Percentiles rank a stretch among this genome's conserved stretches.
Evolutionary conservation across 2,113 vertebrate species (phyloP).

Genomic region (Chloroceryle aenea): DNA sequence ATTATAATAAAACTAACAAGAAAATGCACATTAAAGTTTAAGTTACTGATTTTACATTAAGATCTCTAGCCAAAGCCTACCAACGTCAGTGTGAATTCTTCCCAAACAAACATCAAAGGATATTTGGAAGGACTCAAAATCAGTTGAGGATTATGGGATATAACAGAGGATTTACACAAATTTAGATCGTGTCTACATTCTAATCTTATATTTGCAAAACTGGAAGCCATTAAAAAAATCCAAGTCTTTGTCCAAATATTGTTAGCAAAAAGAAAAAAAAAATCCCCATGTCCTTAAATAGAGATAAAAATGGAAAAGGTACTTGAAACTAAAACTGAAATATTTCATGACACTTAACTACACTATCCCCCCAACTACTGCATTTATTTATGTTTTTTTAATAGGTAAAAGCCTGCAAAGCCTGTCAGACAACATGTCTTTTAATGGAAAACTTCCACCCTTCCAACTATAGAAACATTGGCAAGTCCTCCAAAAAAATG

Average conservation of each 20-base stretch:
- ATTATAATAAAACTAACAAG: background rate
- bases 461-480: background rate
- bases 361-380: background rate
- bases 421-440: background rate
- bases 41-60: background rate
- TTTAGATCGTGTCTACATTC: background rate
- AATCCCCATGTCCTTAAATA: background rate
- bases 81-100: rapidly evolving
- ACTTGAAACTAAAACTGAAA: background rate
- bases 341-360: background rate
- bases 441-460: background rate
- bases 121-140: background rate
- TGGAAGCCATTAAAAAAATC: background rate
- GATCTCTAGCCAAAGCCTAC: background rate
- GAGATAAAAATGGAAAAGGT: background rate
- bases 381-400: background rate
- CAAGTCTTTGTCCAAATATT: background rate
- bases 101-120: background rate
- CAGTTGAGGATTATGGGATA: background rate
- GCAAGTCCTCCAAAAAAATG: background rate
- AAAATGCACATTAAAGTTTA: background rate
- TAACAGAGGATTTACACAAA: background rate
- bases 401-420: background rate
- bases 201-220: background rate
- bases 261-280: background rate